Percentiles rank a stretch among this genome's conserved stretches.
Conservation (phyloP, 2,113 vertebrate species). For the human region DNA sequence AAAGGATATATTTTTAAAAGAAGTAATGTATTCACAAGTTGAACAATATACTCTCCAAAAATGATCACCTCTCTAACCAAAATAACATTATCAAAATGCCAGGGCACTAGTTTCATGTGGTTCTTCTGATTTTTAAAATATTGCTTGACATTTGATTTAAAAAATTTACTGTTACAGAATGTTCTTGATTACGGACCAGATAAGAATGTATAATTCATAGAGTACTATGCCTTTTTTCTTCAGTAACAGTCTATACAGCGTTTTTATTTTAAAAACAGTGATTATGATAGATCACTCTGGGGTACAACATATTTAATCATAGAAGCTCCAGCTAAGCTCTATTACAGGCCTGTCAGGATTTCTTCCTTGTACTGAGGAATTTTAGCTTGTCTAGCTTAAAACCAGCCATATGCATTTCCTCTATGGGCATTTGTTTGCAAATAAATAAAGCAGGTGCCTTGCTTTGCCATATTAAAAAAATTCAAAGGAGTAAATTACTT, state of each 20-base stretch:
- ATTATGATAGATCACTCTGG: slow-evolving; percentile 55
- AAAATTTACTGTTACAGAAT: slow-evolving; percentile 74
- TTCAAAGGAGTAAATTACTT: slow-evolving; percentile 51
- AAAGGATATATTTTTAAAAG: not conserved
- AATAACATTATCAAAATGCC: slow-evolving; percentile 57
- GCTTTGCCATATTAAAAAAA: slow-evolving; percentile 41
- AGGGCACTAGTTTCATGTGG: slow-evolving; percentile 63
- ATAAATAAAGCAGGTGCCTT: slow-evolving; percentile 64
- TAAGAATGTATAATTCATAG: slow-evolving; percentile 71
- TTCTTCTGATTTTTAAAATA: slow-evolving; percentile 74
- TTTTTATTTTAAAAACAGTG: slow-evolving; percentile 74
- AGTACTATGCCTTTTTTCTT: slow-evolving; percentile 12
- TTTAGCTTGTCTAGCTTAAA: slow-evolving; percentile 62
- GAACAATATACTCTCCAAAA: slow-evolving; percentile 14
- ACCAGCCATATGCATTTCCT: slow-evolving; percentile 36
- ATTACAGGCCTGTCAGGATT: slow-evolving; percentile 57
- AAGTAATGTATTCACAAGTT: not conserved
- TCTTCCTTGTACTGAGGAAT: slow-evolving; percentile 14
- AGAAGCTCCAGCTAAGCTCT: slow-evolving; percentile 61
- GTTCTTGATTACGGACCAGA: slow-evolving; percentile 70
- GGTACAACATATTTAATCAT: slow-evolving; percentile 72
- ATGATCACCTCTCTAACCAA: slow-evolving; percentile 44
- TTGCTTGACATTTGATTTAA: slow-evolving; percentile 77
- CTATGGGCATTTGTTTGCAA: slow-evolving; percentile 54
- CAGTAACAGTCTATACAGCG: slow-evolving; percentile 46